Percentiles rank a stretch among this genome's conserved stretches.
Evolutionary conservation across 2,888 invertebrate species (phyloP).

Genomic region (Aspidiotus rigidus): DNA sequence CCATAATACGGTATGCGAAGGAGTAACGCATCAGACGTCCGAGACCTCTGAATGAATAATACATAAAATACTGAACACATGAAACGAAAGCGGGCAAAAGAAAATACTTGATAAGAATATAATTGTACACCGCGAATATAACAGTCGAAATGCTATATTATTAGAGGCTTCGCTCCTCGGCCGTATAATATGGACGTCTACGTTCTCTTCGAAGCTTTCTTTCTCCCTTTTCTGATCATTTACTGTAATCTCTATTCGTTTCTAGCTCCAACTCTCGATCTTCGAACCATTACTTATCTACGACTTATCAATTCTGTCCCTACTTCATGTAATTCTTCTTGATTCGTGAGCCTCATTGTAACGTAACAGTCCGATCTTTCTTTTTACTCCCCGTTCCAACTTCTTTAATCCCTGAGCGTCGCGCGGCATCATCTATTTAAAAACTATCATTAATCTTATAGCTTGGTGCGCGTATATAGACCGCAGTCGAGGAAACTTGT

Average conservation of each 20-base stretch:
- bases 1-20: no score
- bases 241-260: conserved; percentile 23
- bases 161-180: conserved; percentile 10
- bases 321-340: conserved; percentile 30
- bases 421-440: conserved; percentile 32
- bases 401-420: conserved; percentile 31
- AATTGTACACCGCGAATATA: conserved; percentile 5
- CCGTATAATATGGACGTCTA: not conserved
- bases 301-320: conserved; percentile 31
- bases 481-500: conserved; percentile 27
- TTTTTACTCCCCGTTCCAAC: conserved; percentile 24
- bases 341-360: conserved; percentile 33
- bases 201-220: conserved; percentile 10
- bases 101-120: conserved; percentile 9
- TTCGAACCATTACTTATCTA: conserved; percentile 29
- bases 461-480: conserved; percentile 14
- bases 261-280: conserved; percentile 3
- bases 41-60: not conserved
- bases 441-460: conserved; percentile 29
- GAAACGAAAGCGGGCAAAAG: not conserved
- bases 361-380: conserved; percentile 24
- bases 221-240: conserved; percentile 11
- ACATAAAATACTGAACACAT: not conserved
- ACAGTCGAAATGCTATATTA: conserved; percentile 18
- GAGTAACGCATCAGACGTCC: no score